phyloP scores from a whole-genome alignment of 2,113 vertebrate species.

The Heteronetta atricapilla region DNA sequence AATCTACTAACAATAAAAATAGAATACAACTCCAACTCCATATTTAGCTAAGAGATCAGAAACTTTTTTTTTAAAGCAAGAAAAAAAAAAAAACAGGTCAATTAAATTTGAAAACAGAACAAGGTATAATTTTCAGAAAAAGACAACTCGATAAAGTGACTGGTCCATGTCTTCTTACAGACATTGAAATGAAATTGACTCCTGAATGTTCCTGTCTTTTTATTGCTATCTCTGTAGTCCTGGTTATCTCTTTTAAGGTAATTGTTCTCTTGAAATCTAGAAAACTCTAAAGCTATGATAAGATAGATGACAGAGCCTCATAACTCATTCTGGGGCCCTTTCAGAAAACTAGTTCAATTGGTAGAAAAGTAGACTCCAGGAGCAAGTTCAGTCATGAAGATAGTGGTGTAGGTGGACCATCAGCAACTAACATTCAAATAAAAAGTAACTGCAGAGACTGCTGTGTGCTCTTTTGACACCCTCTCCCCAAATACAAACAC shows the following conservation, averaged over 20 bases:
- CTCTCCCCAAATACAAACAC: background rate
- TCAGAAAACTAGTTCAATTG: background rate
- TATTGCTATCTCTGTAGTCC: background rate
- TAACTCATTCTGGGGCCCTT: background rate
- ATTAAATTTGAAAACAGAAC: background rate
- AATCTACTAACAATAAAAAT: background rate
- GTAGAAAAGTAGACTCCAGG: background rate
- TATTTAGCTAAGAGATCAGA: background rate
- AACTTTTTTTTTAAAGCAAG: background rate
- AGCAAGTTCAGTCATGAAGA: background rate
- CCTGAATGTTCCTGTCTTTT: background rate
- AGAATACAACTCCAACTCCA: background rate
- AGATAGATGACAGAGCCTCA: background rate
- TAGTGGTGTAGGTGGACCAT: background rate
- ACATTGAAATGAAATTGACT: background rate
- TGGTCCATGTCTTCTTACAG: background rate
- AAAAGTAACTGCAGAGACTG: background rate
- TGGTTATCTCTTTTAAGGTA: background rate
- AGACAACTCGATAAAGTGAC: background rate
- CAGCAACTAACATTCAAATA: background rate
- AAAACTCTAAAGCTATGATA: background rate
- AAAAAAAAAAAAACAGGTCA: background rate
- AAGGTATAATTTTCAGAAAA: background rate
- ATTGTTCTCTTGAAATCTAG: background rate
- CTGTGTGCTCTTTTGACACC: background rate